Evolutionary conservation across 2,113 vertebrate genomes (phyloP).

Genomic region (Scytalopus superciliaris): DNA sequence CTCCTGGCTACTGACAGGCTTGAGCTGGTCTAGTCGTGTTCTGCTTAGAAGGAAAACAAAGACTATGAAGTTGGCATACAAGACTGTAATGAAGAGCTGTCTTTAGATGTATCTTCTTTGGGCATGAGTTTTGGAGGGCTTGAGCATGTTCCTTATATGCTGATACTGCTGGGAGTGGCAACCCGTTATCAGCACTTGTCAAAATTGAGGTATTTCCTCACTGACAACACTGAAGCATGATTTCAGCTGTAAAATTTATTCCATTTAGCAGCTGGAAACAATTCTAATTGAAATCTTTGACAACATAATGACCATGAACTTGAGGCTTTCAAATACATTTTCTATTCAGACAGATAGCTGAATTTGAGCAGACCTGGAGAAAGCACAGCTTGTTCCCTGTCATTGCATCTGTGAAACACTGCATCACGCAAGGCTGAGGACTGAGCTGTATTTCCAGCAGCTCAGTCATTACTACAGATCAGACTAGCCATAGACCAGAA

Average conservation of each 20-base stretch:
- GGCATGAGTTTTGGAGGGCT: not conserved
- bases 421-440: not conserved
- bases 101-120: not conserved
- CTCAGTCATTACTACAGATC: not conserved
- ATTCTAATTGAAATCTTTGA: not conserved
- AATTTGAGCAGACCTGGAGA: not conserved
- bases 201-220: not conserved
- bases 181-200: not conserved
- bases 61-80: not conserved
- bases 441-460: not conserved
- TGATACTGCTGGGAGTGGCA: not conserved
- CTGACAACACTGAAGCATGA: not conserved
- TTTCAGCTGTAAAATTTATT: not conserved
- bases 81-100: not conserved
- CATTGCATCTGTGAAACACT: not conserved
- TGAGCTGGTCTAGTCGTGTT: not conserved
- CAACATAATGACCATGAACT: not conserved
- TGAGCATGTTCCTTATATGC: not conserved
- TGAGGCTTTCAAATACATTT: not conserved
- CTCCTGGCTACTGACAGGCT: not conserved
- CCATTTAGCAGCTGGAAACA: not conserved
- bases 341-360: not conserved
- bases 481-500: not conserved
- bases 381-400: not conserved
- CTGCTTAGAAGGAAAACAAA: conserved; percentile 1